Percentiles rank a stretch among this genome's conserved stretches.
phyloP scores from a whole-genome alignment of 2,113 vertebrate species.

The Mustelus asterias region DNA sequence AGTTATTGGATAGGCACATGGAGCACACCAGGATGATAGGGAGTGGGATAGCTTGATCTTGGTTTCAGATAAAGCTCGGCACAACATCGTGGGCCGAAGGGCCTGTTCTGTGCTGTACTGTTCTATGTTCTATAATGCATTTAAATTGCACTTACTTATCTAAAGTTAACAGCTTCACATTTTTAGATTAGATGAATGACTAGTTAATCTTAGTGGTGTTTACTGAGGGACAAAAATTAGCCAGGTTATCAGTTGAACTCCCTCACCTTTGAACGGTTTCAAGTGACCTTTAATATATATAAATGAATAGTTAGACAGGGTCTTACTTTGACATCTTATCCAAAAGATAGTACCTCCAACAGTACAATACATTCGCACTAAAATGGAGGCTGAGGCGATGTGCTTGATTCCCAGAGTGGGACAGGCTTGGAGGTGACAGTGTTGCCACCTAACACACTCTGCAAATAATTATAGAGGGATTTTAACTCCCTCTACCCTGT shows the following conservation, averaged over 20 bases:
- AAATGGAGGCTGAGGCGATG: background rate
- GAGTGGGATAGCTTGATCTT: no score
- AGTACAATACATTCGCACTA: background rate
- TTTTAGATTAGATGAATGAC: background rate
- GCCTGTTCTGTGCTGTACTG: no score
- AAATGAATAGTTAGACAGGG: background rate
- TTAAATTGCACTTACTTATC: background rate
- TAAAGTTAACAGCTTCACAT: background rate
- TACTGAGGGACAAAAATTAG: background rate
- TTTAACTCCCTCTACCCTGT: background rate
- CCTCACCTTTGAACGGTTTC: background rate
- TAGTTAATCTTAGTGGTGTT: background rate
- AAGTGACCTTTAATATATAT: background rate
- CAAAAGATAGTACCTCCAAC: background rate
- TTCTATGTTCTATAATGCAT: no score
- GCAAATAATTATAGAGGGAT: background rate
- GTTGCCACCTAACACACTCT: background rate
- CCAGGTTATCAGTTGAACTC: background rate
- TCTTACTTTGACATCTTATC: background rate
- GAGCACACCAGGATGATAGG: no score
- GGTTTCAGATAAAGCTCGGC: no score
- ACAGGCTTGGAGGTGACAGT: no score
- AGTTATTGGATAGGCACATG: no score
- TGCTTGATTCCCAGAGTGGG: background rate
- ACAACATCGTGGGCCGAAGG: no score